These are phyloP conservation scores for Epistrophella euchroma DNA, from an alignment of 2,888 invertebrate genomes.

Conservation along the genomic window DNA sequence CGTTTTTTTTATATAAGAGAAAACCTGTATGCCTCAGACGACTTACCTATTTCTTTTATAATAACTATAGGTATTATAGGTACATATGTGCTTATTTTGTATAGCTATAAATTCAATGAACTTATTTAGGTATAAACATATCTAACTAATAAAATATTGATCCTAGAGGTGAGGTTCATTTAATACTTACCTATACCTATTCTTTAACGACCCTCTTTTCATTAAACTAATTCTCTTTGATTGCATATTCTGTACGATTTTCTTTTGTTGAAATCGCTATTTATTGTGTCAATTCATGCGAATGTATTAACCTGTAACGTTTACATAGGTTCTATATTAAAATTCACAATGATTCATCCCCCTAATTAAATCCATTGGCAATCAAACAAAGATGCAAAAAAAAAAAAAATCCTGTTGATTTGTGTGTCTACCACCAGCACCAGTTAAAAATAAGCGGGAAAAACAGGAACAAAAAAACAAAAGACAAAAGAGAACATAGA, in stretches of 20 bases:
- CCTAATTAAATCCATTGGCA: slow-evolving; percentile 70
- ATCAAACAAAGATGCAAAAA: slow-evolving; percentile 71
- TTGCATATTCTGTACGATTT: slow-evolving; percentile 34
- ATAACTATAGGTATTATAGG: too few relatives aligned
- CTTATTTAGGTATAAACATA: too few relatives aligned
- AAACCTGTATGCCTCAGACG: too few relatives aligned
- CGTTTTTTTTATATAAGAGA: too few relatives aligned
- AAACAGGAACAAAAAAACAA: slow-evolving; percentile 32
- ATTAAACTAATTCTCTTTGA: slow-evolving; percentile 33
- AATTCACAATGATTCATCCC: slow-evolving; percentile 66
- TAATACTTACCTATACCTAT: not conserved
- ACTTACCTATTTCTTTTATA: too few relatives aligned
- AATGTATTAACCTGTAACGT: slow-evolving; percentile 55
- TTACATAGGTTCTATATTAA: slow-evolving; percentile 31
- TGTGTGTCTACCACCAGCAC: slow-evolving; percentile 34
- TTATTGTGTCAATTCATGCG: slow-evolving; percentile 72
- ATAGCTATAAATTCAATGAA: too few relatives aligned
- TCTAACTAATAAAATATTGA: slow-evolving; percentile 2
- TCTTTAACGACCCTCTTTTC: slow-evolving; percentile 19
- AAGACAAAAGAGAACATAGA: slow-evolving; percentile 37
- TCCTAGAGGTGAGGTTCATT: not conserved
- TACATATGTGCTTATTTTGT: too few relatives aligned
- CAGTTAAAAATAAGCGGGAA: slow-evolving; percentile 14
- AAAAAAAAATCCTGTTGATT: slow-evolving; percentile 31
- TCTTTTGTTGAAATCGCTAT: slow-evolving; percentile 51